Conservation (phyloP, 2,797 vertebrate species). For the Labeo calbasu region DNA sequence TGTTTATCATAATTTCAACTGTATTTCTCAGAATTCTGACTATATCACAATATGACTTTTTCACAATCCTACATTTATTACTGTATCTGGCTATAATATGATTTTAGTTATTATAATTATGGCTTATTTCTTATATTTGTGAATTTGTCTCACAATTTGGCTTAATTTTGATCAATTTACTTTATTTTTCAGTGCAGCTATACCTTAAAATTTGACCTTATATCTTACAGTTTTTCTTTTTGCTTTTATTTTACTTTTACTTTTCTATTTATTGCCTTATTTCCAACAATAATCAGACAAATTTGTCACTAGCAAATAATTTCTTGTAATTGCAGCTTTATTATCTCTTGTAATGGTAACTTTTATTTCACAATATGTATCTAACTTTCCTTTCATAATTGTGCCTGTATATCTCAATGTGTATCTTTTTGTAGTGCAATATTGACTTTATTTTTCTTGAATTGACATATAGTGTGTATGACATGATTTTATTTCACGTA, state of each 20-base stretch:
- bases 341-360: neutral
- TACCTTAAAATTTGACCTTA: neutral
- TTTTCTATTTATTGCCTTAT: neutral
- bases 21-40: neutral
- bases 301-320: too few species aligned
- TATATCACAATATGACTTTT: too few species aligned
- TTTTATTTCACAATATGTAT: neutral
- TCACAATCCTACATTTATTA: neutral
- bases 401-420: neutral
- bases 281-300: neutral
- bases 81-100: neutral
- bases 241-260: neutral
- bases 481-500: neutral
- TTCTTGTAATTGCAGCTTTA: neutral
- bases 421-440: neutral
- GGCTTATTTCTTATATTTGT: neutral
- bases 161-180: too few species aligned
- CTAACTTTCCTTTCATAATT: neutral
- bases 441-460: neutral
- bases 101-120: neutral
- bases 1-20: neutral
- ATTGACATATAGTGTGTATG: neutral
- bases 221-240: neutral
- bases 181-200: neutral
- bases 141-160: neutral